Conservation (phyloP, 2,113 vertebrate genomes). For the Riparia riparia region DNA sequence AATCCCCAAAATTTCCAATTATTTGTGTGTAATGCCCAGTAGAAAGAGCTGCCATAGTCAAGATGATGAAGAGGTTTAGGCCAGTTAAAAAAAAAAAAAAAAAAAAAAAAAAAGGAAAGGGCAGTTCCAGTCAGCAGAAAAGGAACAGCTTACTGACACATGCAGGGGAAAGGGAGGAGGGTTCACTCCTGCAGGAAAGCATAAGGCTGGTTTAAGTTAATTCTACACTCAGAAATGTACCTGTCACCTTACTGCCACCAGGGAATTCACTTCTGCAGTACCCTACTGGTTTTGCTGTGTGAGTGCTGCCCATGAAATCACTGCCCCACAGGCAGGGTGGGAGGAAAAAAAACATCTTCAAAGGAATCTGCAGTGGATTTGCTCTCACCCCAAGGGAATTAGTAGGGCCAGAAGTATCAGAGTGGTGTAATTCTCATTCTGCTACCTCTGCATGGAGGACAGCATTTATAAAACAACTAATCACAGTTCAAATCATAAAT, state of each 20-base stretch:
- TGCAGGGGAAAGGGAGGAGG: not conserved
- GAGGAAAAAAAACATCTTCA: not conserved
- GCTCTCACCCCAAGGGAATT: not conserved
- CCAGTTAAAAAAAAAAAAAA: not conserved
- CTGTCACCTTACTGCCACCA: not conserved
- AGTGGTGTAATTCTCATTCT: not conserved
- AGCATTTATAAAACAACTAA: not conserved
- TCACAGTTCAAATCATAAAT: not conserved
- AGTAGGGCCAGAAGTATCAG: not conserved
- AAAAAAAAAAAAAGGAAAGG: not conserved
- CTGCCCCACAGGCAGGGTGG: not conserved
- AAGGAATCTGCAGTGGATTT: not conserved
- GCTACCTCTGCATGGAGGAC: not conserved
- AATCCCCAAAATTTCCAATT: rapidly evolving
- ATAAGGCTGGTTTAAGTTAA: not conserved
- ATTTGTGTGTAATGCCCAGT: not conserved
- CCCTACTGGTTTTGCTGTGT: not conserved
- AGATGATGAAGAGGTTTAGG: not conserved
- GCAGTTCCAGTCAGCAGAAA: not conserved
- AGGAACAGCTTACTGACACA: not conserved
- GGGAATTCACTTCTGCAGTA: not conserved
- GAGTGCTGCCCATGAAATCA: not conserved
- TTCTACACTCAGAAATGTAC: not conserved
- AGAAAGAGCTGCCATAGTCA: not conserved
- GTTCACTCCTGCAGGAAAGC: not conserved